Evolutionary conservation across 2,888 invertebrate genomes (phyloP).

Genomic region (Rotaria sp.): DNA sequence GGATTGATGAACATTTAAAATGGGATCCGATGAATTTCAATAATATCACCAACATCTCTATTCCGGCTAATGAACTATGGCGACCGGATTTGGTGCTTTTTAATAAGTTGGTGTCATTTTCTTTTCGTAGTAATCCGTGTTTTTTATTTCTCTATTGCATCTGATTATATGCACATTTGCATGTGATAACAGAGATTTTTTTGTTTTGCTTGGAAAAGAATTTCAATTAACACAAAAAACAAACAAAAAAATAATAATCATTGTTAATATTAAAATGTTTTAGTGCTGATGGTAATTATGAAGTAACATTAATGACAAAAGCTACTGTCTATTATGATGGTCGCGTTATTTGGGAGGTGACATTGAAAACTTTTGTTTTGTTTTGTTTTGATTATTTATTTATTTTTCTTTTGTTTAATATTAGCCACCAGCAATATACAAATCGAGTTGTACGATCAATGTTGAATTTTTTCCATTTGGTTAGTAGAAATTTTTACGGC

Average conservation of each 20-base stretch:
- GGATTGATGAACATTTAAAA: not conserved
- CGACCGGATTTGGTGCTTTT: not conserved
- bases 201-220: no score
- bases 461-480: constrained; percentile 57
- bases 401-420: not conserved
- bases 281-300: constrained; percentile 87
- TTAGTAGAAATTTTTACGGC: not conserved
- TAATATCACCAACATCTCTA: constrained; percentile 4
- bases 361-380: constrained; percentile 56
- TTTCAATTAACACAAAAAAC: no score
- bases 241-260: no score
- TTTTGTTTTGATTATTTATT: no score
- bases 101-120: not conserved
- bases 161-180: not conserved
- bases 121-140: not conserved
- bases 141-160: not conserved
- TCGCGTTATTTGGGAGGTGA: constrained; percentile 70
- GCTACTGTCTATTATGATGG: constrained; percentile 84
- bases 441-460: constrained; percentile 63
- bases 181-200: no score
- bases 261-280: constrained; percentile 31
- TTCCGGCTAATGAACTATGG: not conserved
- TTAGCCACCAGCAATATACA: constrained; percentile 88
- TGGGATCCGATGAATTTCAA: not conserved
- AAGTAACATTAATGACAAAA: constrained; percentile 90